Percentiles rank a stretch among this genome's conserved stretches.
phyloP scores from a whole-genome alignment of 2,888 invertebrate genomes.

The Cephus spinipes region DNA sequence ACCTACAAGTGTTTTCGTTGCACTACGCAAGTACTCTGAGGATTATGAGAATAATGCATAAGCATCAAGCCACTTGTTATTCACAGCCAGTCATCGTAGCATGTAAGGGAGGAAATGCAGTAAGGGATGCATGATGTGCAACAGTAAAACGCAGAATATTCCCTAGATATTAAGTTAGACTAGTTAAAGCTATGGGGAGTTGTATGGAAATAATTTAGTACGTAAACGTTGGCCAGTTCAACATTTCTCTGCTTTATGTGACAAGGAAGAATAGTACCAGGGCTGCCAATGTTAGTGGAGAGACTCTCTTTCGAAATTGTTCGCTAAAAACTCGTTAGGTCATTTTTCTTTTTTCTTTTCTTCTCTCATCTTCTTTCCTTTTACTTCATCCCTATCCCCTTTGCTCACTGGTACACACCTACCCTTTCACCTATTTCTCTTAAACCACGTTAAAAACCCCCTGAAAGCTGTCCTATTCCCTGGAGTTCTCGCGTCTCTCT shows the following conservation, averaged over 20 bases:
- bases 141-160: background rate
- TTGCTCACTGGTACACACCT: background rate
- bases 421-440: background rate
- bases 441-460: background rate
- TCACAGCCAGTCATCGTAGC: background rate
- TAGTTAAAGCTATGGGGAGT: background rate
- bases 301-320: no score
- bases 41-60: background rate
- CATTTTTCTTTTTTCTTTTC: constrained; percentile 1
- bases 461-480: background rate
- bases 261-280: background rate
- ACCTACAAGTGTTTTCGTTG: background rate
- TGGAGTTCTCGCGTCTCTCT: background rate
- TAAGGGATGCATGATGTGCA: background rate
- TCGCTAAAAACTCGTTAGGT: background rate
- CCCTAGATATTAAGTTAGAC: background rate
- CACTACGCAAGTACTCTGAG: background rate
- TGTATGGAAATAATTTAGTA: background rate
- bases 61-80: background rate
- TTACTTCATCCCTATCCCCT: background rate
- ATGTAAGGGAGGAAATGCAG: background rate
- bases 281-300: no score
- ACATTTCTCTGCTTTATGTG: background rate
- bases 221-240: background rate
- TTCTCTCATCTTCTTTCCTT: constrained; percentile 13